A percentile compares a stretch with the other conserved stretches of the same genome.
Conservation (phyloP, 2,797 vertebrate genomes). For the Muraenolepis orangiensis region DNA sequence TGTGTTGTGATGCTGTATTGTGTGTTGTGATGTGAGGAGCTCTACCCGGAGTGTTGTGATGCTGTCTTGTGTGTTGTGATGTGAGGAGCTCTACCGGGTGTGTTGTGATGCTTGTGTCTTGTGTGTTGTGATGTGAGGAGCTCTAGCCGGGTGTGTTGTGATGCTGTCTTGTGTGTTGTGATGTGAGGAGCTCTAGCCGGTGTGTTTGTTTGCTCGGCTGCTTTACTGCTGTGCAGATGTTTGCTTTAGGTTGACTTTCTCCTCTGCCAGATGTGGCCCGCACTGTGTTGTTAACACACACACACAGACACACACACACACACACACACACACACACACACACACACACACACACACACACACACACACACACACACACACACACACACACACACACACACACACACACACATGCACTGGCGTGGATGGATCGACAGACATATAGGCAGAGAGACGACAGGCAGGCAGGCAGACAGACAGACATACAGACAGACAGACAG, state of each 20-base stretch:
- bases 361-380: conserved; percentile 8
- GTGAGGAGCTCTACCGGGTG: too few species aligned
- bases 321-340: conserved; percentile 28
- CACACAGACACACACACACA: conserved; percentile 26
- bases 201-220: conserved; percentile 53
- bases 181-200: not conserved
- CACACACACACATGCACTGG: too few species aligned
- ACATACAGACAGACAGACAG: conserved; percentile 26
- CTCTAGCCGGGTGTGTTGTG: too few species aligned
- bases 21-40: too few species aligned
- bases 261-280: conserved; percentile 61
- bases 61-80: too few species aligned
- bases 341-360: conserved; percentile 6
- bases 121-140: too few species aligned
- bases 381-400: too few species aligned
- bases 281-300: not conserved
- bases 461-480: conserved; percentile 15
- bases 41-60: too few species aligned
- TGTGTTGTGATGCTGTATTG: too few species aligned
- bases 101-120: too few species aligned
- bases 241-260: conserved; percentile 47
- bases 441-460: conserved; percentile 15
- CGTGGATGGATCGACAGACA: too few species aligned
- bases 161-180: too few species aligned
- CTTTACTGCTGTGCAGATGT: conserved; percentile 59